Evolutionary conservation across 2,797 vertebrate species (phyloP).

Genomic region (Sparus aurata): DNA sequence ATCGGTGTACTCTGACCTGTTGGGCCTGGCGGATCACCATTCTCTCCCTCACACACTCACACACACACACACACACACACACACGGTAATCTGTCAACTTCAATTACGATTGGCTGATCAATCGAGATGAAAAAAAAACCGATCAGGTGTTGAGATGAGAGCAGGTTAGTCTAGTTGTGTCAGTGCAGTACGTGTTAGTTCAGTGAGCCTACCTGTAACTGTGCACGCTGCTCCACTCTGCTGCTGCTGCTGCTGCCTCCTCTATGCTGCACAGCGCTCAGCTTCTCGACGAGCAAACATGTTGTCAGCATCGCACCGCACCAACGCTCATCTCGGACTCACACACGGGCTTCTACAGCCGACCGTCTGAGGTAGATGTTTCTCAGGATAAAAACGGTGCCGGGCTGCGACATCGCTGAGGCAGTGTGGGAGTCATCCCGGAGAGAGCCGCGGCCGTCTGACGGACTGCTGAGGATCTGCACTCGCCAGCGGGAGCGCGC

Average conservation of each 20-base stretch:
- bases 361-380: constrained; percentile 55
- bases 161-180: neutral
- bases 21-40: constrained; percentile 59
- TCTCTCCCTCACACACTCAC: constrained; percentile 11
- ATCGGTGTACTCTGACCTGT: constrained; percentile 76
- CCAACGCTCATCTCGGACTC: constrained; percentile 26
- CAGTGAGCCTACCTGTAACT: constrained; percentile 67
- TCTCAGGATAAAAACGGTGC: neutral
- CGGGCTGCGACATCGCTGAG: constrained; percentile 60
- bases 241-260: constrained; percentile 41
- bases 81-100: neutral
- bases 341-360: constrained; percentile 2
- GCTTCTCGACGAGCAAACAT: constrained; percentile 64
- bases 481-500: constrained; percentile 69
- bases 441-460: constrained; percentile 22
- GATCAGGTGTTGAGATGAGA: neutral
- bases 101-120: constrained; percentile 2
- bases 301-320: constrained; percentile 68
- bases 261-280: constrained; percentile 62
- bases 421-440: constrained; percentile 56
- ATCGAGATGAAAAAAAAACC: neutral
- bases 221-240: constrained; percentile 60
- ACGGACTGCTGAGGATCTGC: constrained; percentile 48
- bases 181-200: neutral
- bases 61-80: neutral